Conservation (phyloP, 2,113 vertebrate species). For the Tetrao urogallus region DNA sequence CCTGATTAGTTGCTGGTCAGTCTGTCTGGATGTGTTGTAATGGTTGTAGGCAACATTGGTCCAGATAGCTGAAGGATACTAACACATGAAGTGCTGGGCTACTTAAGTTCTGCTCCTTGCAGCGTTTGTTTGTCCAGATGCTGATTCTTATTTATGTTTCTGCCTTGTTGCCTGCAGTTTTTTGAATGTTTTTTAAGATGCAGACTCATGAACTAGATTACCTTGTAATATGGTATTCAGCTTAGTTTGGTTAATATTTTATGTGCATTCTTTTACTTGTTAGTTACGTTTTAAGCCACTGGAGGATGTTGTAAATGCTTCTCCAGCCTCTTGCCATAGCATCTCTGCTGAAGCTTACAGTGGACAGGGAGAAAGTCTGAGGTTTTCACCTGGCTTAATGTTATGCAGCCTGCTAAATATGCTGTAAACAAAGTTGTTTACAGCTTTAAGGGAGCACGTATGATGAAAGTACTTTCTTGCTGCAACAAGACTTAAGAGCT, state of each 20-base stretch:
- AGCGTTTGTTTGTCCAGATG: neutral
- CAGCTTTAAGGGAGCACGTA: neutral
- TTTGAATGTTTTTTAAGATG: neutral
- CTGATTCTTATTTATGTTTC: neutral
- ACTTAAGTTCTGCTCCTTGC: neutral
- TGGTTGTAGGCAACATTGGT: neutral
- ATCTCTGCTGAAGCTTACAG: neutral
- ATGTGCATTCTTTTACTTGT: neutral
- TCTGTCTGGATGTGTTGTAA: neutral
- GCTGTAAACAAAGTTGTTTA: neutral
- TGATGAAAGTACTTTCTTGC: neutral
- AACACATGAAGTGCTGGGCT: neutral
- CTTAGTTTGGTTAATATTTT: neutral
- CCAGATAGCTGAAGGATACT: neutral
- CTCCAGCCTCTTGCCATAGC: neutral
- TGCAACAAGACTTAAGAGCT: neutral
- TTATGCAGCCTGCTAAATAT: neutral
- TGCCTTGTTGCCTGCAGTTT: neutral
- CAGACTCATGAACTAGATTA: neutral
- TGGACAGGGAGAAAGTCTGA: neutral
- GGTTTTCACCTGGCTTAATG: neutral
- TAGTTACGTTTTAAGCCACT: neutral
- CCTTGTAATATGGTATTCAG: neutral
- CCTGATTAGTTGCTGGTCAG: neutral
- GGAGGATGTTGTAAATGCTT: neutral